A percentile compares a stretch with the other conserved stretches of the same genome.
Conservation (phyloP, 2,888 invertebrate genomes). For the Thecophora atra region DNA sequence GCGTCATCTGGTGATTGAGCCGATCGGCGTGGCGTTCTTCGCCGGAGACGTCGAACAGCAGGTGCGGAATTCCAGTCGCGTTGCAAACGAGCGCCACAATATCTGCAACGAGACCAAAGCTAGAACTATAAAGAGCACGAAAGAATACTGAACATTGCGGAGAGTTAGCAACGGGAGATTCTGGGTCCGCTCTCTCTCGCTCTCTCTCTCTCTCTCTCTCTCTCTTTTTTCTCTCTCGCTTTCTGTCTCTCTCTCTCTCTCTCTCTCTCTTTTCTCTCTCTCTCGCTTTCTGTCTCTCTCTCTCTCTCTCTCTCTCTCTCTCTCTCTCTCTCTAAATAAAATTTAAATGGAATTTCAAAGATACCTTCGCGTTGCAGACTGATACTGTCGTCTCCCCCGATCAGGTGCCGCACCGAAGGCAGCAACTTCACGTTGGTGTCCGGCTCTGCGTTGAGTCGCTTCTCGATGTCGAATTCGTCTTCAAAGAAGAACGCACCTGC, state of each 20-base stretch:
- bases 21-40: slow-evolving; percentile 61
- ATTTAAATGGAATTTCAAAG: too few species aligned
- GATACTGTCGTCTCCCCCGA: too few species aligned
- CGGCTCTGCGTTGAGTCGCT: too few species aligned
- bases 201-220: background rate
- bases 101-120: slow-evolving; percentile 48
- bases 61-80: slow-evolving; percentile 73
- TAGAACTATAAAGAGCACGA: background rate
- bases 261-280: background rate
- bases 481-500: slow-evolving; percentile 68
- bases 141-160: background rate
- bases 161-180: background rate
- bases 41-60: slow-evolving; percentile 71
- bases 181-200: too few species aligned
- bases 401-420: too few species aligned
- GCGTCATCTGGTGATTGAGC: slow-evolving; percentile 69
- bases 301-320: too few species aligned
- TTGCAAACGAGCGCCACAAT: slow-evolving; percentile 70
- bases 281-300: too few species aligned
- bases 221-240: slow-evolving; percentile 68
- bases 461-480: too few species aligned
- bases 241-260: background rate
- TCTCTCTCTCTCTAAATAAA: too few species aligned
- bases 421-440: too few species aligned
- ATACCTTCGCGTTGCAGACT: too few species aligned